Evolutionary conservation across 2,888 invertebrate genomes (phyloP), one percentile per base, ranked within the genome.

Genomic region (Caradrina kadenii): DNA sequence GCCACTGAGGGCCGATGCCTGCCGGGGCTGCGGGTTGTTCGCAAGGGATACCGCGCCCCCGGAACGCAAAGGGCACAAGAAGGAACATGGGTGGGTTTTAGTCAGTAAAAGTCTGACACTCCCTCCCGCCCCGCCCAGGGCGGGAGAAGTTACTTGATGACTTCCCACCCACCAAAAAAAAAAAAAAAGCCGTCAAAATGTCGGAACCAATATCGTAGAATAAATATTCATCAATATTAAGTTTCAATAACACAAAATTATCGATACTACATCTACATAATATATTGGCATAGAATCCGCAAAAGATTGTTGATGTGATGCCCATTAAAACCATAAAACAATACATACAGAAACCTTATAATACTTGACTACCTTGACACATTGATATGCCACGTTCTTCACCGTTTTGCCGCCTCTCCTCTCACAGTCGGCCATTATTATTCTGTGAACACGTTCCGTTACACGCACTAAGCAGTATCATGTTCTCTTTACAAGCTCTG

Each of bases 401-500:
- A 45, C n/a, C 22, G 22, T 69, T 75, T 72, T 59, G 76, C 60
- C 68, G 59, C 68, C 52, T 45, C 48, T 58, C 59, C 73, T 52
- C 80, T 69, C 31, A 52, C 63, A 60, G 60, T 52, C 80, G 76
- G 55, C 75, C 60, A 75, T 83, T 81, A 81, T 69, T 69, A 83
- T 75, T 72, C 72, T 60, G 35, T 31, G 21, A 64, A 48, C 63
- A 72, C 66, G 65, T 81, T 74, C 60, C 66, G 62, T 81, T 74
- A 72, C 81, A 69, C 64, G 69, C 72, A 66, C 72, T 69, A 67
- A 78, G 75, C 79, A 78, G 81, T 75, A 79, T 81, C 77, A 54
- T 69, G 81, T 78, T 73, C 76, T 76, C 76, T 76, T 64, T 80
- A 64, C 63, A 74, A 74, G 76, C 76, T 68, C 68, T 68, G 76